phyloP scores from a whole-genome alignment of 2,797 vertebrate genomes.

The Glossophaga mutica region DNA sequence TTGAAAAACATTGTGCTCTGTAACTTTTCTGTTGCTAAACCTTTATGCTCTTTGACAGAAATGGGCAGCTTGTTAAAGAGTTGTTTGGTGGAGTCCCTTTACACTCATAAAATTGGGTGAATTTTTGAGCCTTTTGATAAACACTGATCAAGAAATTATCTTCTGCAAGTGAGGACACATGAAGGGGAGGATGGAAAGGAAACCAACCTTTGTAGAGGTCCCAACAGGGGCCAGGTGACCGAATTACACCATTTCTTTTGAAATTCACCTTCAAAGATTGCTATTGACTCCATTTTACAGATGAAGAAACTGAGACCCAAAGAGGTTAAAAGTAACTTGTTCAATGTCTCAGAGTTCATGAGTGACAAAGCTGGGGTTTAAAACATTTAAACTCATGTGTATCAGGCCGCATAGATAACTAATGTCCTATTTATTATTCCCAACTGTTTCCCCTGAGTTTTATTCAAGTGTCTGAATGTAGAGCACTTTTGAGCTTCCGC shows the following conservation, averaged over 20 bases:
- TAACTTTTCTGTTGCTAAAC: constrained; percentile 29
- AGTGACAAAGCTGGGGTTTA: neutral
- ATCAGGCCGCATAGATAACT: neutral
- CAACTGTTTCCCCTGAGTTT: neutral
- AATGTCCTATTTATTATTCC: neutral
- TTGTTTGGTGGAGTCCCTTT: neutral
- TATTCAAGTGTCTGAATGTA: constrained; percentile 11
- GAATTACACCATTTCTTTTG: neutral
- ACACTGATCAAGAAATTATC: neutral
- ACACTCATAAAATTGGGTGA: neutral
- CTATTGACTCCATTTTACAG: neutral
- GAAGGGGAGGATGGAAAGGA: neutral
- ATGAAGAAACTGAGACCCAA: neutral
- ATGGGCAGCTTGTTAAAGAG: constrained; percentile 11
- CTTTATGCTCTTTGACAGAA: constrained; percentile 6
- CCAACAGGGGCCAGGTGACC: neutral
- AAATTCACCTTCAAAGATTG: neutral
- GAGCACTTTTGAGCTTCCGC: neutral
- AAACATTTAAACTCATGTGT: neutral
- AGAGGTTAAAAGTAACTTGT: neutral
- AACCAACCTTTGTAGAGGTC: neutral
- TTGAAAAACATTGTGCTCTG: neutral
- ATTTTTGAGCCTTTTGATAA: constrained; percentile 7
- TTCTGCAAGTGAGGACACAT: neutral
- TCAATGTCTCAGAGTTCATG: neutral